These are phyloP conservation scores for Agriotes lineatus DNA, from an alignment of 2,888 invertebrate genomes.

Conservation along the genomic window DNA sequence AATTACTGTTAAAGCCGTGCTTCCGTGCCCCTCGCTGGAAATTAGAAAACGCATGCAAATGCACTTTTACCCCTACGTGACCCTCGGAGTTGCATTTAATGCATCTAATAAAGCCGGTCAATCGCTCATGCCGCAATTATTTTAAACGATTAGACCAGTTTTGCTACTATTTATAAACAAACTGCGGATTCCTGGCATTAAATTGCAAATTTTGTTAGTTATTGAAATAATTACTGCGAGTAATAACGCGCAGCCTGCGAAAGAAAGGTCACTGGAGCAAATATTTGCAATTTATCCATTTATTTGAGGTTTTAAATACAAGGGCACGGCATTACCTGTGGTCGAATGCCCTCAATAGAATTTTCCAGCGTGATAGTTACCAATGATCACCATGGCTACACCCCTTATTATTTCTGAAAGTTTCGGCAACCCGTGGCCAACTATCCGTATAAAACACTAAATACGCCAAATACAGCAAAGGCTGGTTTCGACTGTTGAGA, in stretches of 20 bases:
- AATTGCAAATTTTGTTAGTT: no score
- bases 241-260: not conserved
- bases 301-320: constrained; percentile 16
- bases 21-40: constrained; percentile 19
- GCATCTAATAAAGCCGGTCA: no score
- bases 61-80: constrained; percentile 5
- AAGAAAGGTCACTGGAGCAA: not conserved
- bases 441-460: constrained; percentile 23
- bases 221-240: no score
- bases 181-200: no score
- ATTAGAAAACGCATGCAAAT: constrained; percentile 12
- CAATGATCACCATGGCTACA: constrained; percentile 47
- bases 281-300: constrained; percentile 16
- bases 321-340: constrained; percentile 31
- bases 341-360: constrained; percentile 42
- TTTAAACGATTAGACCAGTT: no score
- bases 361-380: constrained; percentile 44
- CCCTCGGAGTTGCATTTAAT: no score
- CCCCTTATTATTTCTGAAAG: constrained; percentile 37
- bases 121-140: no score
- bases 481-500: no score
- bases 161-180: no score
- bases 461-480: constrained; percentile 3
- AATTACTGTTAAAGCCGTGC: constrained; percentile 20
- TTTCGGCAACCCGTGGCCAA: constrained; percentile 15